These are phyloP conservation scores for Elaphurus davidianus DNA, from an alignment of 2,113 vertebrate species.

Conservation along the genomic window DNA sequence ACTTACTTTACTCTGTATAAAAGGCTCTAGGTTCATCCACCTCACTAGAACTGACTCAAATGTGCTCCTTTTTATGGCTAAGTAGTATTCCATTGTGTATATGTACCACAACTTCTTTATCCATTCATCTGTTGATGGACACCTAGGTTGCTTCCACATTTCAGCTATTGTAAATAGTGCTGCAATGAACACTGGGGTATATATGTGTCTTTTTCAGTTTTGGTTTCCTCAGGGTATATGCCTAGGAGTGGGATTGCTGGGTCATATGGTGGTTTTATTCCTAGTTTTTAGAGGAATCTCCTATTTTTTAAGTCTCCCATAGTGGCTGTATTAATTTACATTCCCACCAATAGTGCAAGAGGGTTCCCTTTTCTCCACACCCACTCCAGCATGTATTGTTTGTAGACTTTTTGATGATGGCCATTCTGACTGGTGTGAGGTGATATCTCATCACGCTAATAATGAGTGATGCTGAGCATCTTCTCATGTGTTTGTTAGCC, in stretches of 20 bases:
- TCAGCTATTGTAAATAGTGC: background rate
- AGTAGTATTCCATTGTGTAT: background rate
- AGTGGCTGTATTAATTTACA: background rate
- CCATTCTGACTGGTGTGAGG: background rate
- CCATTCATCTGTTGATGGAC: background rate
- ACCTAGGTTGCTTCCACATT: background rate
- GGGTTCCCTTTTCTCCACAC: background rate
- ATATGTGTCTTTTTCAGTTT: background rate
- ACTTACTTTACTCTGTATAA: background rate
- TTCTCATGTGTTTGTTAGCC: background rate
- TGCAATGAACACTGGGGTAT: background rate
- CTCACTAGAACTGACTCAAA: background rate
- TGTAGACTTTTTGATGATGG: background rate
- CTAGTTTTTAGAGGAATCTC: background rate
- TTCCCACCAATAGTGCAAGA: background rate
- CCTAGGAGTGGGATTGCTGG: background rate
- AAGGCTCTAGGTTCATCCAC: background rate
- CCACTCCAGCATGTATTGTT: background rate
- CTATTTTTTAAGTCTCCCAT: background rate
- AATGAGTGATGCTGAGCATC: background rate
- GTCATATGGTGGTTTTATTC: background rate
- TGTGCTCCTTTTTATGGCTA: background rate
- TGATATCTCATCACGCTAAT: background rate
- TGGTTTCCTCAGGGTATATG: background rate
- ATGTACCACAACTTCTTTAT: background rate